These are phyloP conservation scores for Meandrina meandrites DNA, from an alignment of 92 coral and sea anemone genomes.

Conservation along the genomic window DNA sequence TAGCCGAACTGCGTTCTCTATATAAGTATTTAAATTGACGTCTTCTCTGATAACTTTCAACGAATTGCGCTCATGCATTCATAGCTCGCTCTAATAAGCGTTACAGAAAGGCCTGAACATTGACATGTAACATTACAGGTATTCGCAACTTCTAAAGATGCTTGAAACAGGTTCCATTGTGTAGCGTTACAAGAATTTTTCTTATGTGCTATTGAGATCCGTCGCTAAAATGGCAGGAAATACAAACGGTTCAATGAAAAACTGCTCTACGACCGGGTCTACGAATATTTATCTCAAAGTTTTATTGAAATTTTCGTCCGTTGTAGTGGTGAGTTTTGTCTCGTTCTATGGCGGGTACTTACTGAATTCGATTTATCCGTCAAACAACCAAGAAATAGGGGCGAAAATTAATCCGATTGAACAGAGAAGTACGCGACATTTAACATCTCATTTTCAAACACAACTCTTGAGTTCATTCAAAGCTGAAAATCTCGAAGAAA, in stretches of 20 bases:
- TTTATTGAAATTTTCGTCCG: background rate
- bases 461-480: constrained; percentile 31
- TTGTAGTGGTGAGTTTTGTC: background rate
- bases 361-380: background rate
- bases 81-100: background rate
- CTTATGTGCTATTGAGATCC: background rate
- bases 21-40: no score
- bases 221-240: background rate
- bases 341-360: constrained; percentile 18
- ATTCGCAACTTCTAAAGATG: background rate
- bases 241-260: background rate
- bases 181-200: background rate
- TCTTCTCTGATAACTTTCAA: background rate
- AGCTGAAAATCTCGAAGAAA: constrained; percentile 45
- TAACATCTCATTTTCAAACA: background rate
- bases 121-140: background rate
- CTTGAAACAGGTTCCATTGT: constrained; percentile 15
- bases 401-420: background rate
- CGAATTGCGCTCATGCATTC: background rate
- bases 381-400: background rate
- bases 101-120: background rate
- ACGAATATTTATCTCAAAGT: background rate
- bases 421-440: background rate
- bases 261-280: background rate
- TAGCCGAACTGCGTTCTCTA: no score